phyloP scores from a whole-genome alignment of 1,140 invertebrate genomes.

The Drosophila yakuba region DNA sequence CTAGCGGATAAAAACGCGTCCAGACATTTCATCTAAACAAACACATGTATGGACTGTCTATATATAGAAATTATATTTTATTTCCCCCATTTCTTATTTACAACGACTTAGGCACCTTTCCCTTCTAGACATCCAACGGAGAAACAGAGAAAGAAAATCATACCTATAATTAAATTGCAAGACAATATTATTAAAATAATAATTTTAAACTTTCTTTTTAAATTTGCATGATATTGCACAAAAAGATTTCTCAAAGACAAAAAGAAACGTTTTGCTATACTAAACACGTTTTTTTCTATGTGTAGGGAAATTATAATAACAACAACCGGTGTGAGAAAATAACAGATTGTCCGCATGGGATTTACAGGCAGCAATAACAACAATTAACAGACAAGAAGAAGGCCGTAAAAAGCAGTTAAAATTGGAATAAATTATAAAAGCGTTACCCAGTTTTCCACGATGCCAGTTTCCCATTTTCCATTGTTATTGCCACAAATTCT shows the following conservation, averaged over 20 bases:
- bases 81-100: constrained; percentile 14
- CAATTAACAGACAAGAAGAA: constrained; percentile 45
- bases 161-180: too few relatives aligned
- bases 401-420: constrained; percentile 53
- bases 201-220: too few relatives aligned
- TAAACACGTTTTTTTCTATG: background rate
- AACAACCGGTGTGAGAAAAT: constrained; percentile 54
- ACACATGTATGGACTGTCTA: constrained; percentile 7
- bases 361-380: constrained; percentile 19
- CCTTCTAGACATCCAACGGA: background rate
- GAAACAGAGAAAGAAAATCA: background rate
- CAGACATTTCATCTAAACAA: constrained; percentile 27
- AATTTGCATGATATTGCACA: too few relatives aligned
- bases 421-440: constrained; percentile 73
- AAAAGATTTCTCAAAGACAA: too few relatives aligned
- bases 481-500: constrained; percentile 63
- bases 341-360: constrained; percentile 39
- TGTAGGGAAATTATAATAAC: constrained; percentile 10
- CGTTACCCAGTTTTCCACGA: constrained; percentile 69
- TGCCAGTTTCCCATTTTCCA: constrained; percentile 55
- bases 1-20: constrained; percentile 1
- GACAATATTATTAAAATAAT: too few relatives aligned
- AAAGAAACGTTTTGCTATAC: background rate
- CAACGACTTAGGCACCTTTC: constrained; percentile 1
- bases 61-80: constrained; percentile 28